A percentile compares a stretch with the other conserved stretches of the same genome.
phyloP scores from a whole-genome alignment of 2,113 vertebrate genomes.

The Lampris megalopsis region DNA sequence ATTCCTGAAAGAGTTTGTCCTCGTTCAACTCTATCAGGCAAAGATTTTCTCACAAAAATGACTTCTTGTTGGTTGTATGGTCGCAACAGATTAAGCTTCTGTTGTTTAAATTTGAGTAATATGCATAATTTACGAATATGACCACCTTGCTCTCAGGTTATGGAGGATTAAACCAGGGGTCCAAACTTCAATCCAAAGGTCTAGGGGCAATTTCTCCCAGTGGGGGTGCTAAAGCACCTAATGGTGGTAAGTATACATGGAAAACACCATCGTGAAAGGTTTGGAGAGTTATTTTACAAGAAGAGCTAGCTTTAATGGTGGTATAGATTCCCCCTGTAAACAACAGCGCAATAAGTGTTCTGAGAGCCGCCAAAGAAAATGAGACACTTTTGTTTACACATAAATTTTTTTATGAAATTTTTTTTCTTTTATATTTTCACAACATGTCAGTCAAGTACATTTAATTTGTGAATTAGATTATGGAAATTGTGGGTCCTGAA shows the following conservation, averaged over 20 bases:
- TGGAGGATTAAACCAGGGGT: conserved; percentile 1
- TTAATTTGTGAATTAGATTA: neutral
- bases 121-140: too few relatives aligned
- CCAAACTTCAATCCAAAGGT: conserved; percentile 55
- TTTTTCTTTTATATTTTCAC: neutral
- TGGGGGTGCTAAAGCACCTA: conserved; percentile 31
- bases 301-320: too few relatives aligned
- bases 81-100: too few relatives aligned
- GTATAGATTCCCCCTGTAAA: too few relatives aligned
- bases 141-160: conserved; percentile 39
- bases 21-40: too few relatives aligned
- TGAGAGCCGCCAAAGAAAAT: too few relatives aligned
- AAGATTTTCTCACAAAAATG: too few relatives aligned
- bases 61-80: too few relatives aligned
- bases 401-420: neutral
- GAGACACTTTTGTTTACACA: too few relatives aligned
- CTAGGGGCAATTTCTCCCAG: conserved; percentile 29
- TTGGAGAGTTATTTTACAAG: neutral
- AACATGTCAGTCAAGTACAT: neutral
- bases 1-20: too few relatives aligned
- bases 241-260: conserved; percentile 7
- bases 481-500: conserved; percentile 27
- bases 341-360: too few relatives aligned
- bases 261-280: neutral
- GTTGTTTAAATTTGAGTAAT: too few relatives aligned